Conservation (phyloP, 2,888 invertebrate genomes). For the Eristalis tenax region DNA sequence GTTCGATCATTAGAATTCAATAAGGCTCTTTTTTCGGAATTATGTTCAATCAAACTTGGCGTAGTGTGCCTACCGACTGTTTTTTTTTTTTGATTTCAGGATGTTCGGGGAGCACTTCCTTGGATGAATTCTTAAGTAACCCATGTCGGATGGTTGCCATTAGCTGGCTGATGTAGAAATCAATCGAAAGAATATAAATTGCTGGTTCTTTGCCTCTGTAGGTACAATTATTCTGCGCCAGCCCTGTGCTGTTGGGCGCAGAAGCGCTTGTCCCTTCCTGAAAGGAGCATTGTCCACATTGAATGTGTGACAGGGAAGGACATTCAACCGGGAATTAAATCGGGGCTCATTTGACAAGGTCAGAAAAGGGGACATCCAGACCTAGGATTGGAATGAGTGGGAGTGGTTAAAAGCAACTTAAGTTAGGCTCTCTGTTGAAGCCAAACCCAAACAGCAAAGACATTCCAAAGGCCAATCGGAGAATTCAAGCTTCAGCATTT, state of each 20-base stretch:
- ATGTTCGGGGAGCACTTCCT: neutral
- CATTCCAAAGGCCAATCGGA: too few relatives aligned
- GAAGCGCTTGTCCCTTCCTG: too few relatives aligned
- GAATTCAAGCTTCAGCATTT: neutral
- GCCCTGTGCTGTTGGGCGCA: too few relatives aligned
- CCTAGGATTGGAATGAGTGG: too few relatives aligned
- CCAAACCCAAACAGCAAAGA: too few relatives aligned
- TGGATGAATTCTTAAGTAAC: neutral
- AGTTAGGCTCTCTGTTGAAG: too few relatives aligned
- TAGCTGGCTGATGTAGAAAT: neutral
- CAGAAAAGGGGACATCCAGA: too few relatives aligned
- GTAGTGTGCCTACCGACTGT: neutral
- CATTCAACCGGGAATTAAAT: too few relatives aligned
- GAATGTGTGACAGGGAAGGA: too few relatives aligned
- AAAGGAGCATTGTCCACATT: too few relatives aligned
- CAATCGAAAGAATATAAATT: neutral
- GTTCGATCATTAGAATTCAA: neutral
- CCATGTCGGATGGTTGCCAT: neutral
- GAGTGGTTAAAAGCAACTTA: too few relatives aligned
- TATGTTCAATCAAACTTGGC: neutral
- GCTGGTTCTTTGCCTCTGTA: neutral
- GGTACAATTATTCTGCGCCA: neutral
- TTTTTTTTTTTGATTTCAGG: neutral
- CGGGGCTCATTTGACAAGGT: too few relatives aligned
- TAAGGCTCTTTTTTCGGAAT: neutral